phyloP scores from a whole-genome alignment of 2,113 vertebrate genomes.

The Synchiropus splendidus region DNA sequence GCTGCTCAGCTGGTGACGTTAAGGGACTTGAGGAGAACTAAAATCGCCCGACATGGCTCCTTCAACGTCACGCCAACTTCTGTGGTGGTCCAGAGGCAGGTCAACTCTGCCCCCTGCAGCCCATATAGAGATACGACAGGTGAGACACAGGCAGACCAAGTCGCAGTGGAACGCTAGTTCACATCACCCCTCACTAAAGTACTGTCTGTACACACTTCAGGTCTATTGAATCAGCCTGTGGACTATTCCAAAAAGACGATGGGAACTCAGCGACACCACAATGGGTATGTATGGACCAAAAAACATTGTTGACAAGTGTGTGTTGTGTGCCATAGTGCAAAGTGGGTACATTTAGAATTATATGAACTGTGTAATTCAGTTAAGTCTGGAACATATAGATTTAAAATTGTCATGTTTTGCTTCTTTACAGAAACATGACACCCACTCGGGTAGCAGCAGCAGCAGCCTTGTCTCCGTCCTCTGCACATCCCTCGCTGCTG shows the following conservation, averaged over 20 bases:
- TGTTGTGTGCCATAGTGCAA: no score
- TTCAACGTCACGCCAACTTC: constrained; percentile 58
- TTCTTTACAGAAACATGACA: constrained; percentile 2
- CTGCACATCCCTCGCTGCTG: constrained; percentile 3
- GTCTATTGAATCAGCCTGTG: constrained; percentile 49
- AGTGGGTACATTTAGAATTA: no score
- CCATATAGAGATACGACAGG: constrained; percentile 59
- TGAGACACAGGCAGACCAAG: no score
- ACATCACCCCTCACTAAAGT: no score
- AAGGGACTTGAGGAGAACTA: constrained; percentile 48
- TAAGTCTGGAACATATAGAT: neutral
- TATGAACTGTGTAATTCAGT: neutral
- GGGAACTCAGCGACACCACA: constrained; percentile 23
- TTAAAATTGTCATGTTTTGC: no score
- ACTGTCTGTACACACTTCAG: constrained; percentile 21
- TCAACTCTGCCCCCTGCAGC: constrained; percentile 77
- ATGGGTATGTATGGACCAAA: no score
- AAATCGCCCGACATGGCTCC: constrained; percentile 65
- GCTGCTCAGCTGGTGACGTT: constrained; percentile 9
- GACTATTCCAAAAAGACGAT: constrained; percentile 67
- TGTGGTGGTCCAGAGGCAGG: constrained; percentile 55
- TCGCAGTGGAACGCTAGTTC: no score
- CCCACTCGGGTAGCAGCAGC: constrained; percentile 3
- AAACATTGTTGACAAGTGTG: no score
- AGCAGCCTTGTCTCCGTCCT: neutral